Evolutionary conservation across 1,140 invertebrate genomes (phyloP), one percentile per base, ranked within the genome.

Genomic region (Mizuhopecten yessoensis): DNA sequence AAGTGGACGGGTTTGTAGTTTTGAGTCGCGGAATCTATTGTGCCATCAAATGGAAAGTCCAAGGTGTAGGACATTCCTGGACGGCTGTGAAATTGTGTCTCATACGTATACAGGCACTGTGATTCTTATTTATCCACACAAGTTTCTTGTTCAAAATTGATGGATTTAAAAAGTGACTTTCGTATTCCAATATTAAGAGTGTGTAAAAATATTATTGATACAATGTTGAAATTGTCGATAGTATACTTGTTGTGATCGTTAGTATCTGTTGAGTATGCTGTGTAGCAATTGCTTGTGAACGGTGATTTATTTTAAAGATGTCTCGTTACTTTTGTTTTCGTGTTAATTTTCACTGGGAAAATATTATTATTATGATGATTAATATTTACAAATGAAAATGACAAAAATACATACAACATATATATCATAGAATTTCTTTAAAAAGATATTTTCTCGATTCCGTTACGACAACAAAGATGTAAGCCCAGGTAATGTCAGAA

Each of bases 31-130:
- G 15, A 45, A 75, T 75, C 57, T 75, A 75, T 29, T 75, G 57
- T 75, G 57, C 57, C 57, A 75, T 75, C 57, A 75, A 75, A 75
- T 75, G 57, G 57, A 75, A 75, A 17, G n/a, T 75, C 57, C 23
- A n/a, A n/a, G 42, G 17, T 45, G 42, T 45, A 17, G 57, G 57
- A 75, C 57, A 29, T 29, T 17, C 57, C n/a, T 29, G 57, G 57
- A 29, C 57, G 57, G 57, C 57, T 75, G 57, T 75, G 57, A 75
- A 75, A 75, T 29, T 75, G 57, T 29, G 57, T 75, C 3, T 75
- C 57, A 23, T 17, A 1, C n/a, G n/a, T n/a, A n/a, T 15, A 17
- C 17, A 20, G 57, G 29, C 57, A 29, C 57, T 29, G 57, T 75
- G 57, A 75, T 75, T n/a, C 23, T 29, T 75, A 75, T 75, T 75